Evolutionary conservation across 2,888 invertebrate genomes (phyloP).

Genomic region (Ichneumoninae sp.): DNA sequence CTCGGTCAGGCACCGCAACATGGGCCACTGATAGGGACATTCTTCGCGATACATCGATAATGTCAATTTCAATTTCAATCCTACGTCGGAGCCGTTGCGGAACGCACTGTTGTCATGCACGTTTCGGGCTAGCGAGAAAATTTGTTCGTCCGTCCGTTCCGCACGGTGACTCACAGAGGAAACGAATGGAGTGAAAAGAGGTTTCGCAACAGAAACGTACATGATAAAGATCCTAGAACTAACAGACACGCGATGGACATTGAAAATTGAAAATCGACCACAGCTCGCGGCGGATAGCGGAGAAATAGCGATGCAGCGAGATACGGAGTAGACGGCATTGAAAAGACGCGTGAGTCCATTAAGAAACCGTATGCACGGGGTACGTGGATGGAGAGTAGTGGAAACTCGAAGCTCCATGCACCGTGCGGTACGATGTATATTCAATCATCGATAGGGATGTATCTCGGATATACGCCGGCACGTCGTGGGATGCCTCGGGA

Average conservation of each 20-base stretch:
- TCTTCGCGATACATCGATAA: background rate
- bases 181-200: constrained; percentile 6
- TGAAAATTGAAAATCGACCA: constrained; percentile 1
- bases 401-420: constrained; percentile 44
- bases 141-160: constrained; percentile 1
- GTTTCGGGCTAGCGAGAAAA: background rate
- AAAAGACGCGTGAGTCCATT: constrained; percentile 65
- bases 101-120: background rate
- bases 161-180: background rate
- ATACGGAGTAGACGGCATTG: constrained; percentile 55
- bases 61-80: background rate
- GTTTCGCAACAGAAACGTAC: background rate
- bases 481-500: constrained; percentile 59
- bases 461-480: constrained; percentile 56
- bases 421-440: constrained; percentile 55
- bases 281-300: background rate
- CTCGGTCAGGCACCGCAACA: background rate
- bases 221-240: background rate
- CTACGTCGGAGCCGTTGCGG: background rate
- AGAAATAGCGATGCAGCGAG: constrained; percentile 14
- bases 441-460: constrained; percentile 66
- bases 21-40: background rate
- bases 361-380: constrained; percentile 39
- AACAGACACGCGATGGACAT: background rate
- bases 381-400: background rate